Percentiles rank a stretch among this genome's conserved stretches.
phyloP scores from a whole-genome alignment of 2,797 vertebrate species.

The Platyrinchus mystaceus region DNA sequence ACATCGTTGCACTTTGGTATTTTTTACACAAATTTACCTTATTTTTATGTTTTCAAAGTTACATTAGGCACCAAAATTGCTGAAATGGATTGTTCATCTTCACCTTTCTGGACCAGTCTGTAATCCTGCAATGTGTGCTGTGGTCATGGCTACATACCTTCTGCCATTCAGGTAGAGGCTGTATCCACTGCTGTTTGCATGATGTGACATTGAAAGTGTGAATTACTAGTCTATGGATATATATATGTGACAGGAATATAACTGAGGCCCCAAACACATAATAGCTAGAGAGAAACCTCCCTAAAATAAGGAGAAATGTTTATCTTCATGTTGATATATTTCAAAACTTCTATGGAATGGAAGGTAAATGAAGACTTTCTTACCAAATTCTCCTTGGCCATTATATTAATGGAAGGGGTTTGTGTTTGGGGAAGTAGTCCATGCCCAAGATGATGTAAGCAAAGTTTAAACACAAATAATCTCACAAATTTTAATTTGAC shows the following conservation, averaged over 20 bases:
- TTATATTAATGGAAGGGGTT: accelerated
- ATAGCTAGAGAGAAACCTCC: background rate
- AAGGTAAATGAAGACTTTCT: background rate
- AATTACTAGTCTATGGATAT: background rate
- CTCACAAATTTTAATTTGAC: background rate
- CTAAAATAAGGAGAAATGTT: background rate
- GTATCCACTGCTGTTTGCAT: background rate
- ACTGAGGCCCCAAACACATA: background rate
- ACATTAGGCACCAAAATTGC: background rate
- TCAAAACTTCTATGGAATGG: background rate
- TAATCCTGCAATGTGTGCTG: background rate
- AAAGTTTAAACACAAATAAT: background rate
- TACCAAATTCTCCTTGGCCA: background rate
- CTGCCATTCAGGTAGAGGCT: background rate
- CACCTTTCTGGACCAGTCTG: background rate
- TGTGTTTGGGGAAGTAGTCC: background rate
- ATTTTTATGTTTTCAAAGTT: background rate
- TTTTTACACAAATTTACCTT: background rate
- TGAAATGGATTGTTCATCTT: background rate
- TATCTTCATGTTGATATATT: background rate
- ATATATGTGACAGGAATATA: background rate
- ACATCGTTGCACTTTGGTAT: background rate
- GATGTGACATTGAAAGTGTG: background rate
- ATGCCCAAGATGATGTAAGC: background rate
- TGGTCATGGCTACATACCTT: background rate